A percentile compares a stretch with the other conserved stretches of the same genome.
phyloP scores from a whole-genome alignment of 1,140 invertebrate genomes.

The Berghia stephanieae region DNA sequence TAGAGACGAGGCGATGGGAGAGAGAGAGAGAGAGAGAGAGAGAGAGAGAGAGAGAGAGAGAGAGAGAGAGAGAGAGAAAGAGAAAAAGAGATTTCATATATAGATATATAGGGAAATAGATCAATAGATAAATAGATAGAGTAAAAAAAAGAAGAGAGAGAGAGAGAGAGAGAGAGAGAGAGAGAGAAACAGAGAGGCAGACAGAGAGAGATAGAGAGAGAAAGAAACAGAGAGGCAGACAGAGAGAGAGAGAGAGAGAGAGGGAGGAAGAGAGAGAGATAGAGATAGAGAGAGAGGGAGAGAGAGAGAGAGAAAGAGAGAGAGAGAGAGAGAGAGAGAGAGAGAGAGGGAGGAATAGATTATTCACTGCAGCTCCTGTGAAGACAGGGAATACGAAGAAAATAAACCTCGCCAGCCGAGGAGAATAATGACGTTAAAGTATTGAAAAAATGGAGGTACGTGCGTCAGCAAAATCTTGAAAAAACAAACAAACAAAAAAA shows the following conservation, averaged over 20 bases:
- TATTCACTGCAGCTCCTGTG: too few relatives aligned
- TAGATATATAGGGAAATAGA: neutral
- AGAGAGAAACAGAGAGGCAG: neutral
- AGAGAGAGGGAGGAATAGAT: neutral
- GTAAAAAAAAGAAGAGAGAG: neutral
- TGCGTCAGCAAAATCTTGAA: neutral
- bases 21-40: constrained; percentile 8
- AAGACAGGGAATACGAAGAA: too few relatives aligned
- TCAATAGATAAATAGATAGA: neutral
- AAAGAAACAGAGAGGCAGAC: neutral
- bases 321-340: too few relatives aligned
- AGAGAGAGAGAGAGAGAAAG: constrained; percentile 12
- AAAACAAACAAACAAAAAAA: neutral
- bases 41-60: constrained; percentile 18
- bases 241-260: constrained; percentile 9
- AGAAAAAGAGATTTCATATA: neutral
- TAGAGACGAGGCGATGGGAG: neutral
- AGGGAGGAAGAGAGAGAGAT: neutral
- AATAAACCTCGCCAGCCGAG: too few relatives aligned
- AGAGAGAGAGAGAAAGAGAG: neutral
- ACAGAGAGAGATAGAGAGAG: neutral
- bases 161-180: neutral
- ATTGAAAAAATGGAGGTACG: too few relatives aligned
- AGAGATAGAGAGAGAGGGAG: neutral
- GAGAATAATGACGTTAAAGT: too few relatives aligned